phyloP scores from a whole-genome alignment of 2,888 invertebrate species.

The Xylota sylvarum region DNA sequence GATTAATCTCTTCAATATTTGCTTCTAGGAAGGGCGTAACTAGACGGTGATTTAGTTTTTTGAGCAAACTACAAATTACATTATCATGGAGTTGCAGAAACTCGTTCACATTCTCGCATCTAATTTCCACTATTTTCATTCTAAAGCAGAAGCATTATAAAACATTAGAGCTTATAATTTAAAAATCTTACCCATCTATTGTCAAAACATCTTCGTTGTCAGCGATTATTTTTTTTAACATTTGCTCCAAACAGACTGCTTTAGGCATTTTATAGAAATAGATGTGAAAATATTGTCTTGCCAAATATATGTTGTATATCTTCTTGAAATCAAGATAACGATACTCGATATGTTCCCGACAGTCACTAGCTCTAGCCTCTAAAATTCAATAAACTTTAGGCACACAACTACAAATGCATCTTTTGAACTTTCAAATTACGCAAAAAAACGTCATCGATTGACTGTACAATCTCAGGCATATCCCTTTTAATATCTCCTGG shows the following conservation, averaged over 20 bases:
- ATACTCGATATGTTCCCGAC: slow-evolving; percentile 83
- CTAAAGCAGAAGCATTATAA: slow-evolving; percentile 23
- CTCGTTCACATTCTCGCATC: slow-evolving; percentile 28
- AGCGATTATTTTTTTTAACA: slow-evolving; percentile 27
- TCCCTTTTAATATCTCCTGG: slow-evolving; percentile 53
- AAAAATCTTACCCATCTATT: slow-evolving; percentile 45
- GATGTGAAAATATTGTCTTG: slow-evolving; percentile 85
- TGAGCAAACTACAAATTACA: slow-evolving; percentile 33
- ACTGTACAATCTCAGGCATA: too few species aligned
- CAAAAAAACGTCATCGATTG: slow-evolving; percentile 81
- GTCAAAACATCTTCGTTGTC: background rate
- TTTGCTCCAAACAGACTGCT: slow-evolving; percentile 34
- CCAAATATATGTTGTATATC: slow-evolving; percentile 85
- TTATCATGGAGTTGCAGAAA: slow-evolving; percentile 65
- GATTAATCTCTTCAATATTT: slow-evolving; percentile 13
- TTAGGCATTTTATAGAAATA: slow-evolving; percentile 85
- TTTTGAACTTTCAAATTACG: slow-evolving; percentile 58
- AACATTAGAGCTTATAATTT: too few species aligned
- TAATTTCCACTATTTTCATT: slow-evolving; percentile 42
- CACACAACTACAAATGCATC: background rate
- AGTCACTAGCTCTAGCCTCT: slow-evolving; percentile 79
- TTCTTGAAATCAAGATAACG: slow-evolving; percentile 85
- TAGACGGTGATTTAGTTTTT: background rate
- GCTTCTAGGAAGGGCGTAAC: slow-evolving; percentile 30
- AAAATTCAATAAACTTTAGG: too few species aligned